Base-by-base conservation (phyloP, 2,113 vertebrate species). In the Oncorhynchus masou region DNA sequence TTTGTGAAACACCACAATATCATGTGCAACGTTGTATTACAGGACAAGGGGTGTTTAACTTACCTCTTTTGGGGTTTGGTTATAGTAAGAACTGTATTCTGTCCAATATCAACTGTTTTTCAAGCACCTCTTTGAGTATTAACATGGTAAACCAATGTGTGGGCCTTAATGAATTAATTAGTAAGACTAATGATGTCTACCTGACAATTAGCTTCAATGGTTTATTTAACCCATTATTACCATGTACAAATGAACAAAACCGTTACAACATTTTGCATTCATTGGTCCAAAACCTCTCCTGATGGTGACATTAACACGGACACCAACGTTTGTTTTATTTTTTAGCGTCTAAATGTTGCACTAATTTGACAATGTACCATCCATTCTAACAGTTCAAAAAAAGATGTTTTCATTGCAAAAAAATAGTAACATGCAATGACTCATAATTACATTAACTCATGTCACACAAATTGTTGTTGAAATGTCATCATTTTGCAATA, bases 171-270 rank as follows among this genome's bases (percentile, higher is more conserved):
- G 85, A 69, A 76, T 89, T 88, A 79, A 85, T 82, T 86, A 69
- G 89, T 83, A 74, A 91, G 86, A 92, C 88, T 93, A 88, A 90
- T 88, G 80, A 86, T 90, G 80, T 73, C 75, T 82, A 60, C 78
- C 81, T 83, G 62, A 83, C 83, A 83, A 68, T 90, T 92, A 89
- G 89, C 90, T 90, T 91, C 83, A 89, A 91, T 89, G 86, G 86
- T 93, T 92, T 93, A 92, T 93, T 93, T 91, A 89, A 88, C 91
- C 90, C 90, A 90, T 91, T 89, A 88, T 91, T 89, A 93, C 91
- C 90, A 92, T 92, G 86, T 92, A 94, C 90, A 93, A 93, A 93
- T 90, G 86, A 91, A 90, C 87, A 91, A 90, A 92, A 90, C 88
- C 88, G 91, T 88, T 91, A 94, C 91, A 93, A 86, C 85, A 93